Percentiles rank a stretch among this genome's conserved stretches.
Conservation (phyloP, 2,797 vertebrate species). For the Margarornis squamiger region DNA sequence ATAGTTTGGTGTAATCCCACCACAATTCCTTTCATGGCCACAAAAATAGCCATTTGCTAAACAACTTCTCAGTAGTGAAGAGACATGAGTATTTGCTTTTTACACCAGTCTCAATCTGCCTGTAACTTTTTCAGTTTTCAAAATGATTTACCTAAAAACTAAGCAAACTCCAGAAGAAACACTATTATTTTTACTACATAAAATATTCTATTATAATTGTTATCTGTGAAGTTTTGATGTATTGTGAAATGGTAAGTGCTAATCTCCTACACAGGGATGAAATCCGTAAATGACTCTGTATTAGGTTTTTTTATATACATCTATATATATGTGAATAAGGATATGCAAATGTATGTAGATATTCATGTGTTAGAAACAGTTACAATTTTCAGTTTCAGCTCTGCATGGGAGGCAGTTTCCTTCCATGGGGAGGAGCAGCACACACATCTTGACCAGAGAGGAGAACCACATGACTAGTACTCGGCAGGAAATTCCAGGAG, state of each 20-base stretch:
- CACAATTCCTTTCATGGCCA: not conserved
- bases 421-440: not conserved
- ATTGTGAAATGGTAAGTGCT: not conserved
- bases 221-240: not conserved
- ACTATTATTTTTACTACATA: not conserved
- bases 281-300: not conserved
- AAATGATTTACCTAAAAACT: not conserved
- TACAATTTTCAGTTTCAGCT: constrained; percentile 47
- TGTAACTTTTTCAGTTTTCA: not conserved
- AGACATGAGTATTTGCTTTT: not conserved
- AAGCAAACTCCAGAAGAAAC: not conserved
- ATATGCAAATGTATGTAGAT: constrained; percentile 4
- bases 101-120: not conserved
- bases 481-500: not conserved
- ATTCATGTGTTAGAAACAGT: constrained; percentile 13
- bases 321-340: not conserved
- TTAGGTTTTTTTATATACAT: not conserved
- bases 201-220: not conserved
- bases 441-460: not conserved
- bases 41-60: not conserved
- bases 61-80: not conserved
- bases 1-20: not conserved
- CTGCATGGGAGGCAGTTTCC: constrained; percentile 30
- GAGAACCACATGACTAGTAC: not conserved
- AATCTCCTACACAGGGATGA: not conserved